A percentile compares a stretch with the other conserved stretches of the same genome.
Conservation (phyloP, 2,888 invertebrate genomes). For the Ochropacha duplaris region DNA sequence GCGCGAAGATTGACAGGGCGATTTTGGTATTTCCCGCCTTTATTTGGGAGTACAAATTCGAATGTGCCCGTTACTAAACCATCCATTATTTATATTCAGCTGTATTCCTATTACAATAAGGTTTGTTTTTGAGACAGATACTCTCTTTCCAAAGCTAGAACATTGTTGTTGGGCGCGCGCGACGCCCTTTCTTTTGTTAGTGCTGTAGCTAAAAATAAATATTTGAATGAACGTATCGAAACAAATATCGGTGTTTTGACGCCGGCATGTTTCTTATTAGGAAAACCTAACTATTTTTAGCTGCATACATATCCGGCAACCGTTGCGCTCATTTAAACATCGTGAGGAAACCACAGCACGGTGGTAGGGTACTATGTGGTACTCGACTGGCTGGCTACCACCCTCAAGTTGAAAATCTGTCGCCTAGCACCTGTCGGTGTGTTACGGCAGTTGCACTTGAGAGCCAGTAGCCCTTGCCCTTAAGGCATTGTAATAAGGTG, state of each 20-base stretch:
- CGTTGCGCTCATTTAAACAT: no score
- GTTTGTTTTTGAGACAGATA: slow-evolving; percentile 10
- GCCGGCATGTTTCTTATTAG: slow-evolving; percentile 38
- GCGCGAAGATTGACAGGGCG: slow-evolving; percentile 64
- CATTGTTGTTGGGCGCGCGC: slow-evolving; percentile 13
- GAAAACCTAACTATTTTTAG: slow-evolving; percentile 4
- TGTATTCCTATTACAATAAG: neutral
- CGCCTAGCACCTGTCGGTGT: neutral
- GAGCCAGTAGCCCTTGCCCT: no score
- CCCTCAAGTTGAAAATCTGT: no score
- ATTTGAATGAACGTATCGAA: slow-evolving; percentile 53
- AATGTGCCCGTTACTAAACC: neutral
- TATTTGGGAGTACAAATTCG: slow-evolving; percentile 33
- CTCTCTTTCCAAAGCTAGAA: neutral
- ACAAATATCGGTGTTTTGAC: slow-evolving; percentile 44
- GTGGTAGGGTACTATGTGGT: no score
- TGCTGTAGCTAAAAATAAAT: slow-evolving; percentile 63
- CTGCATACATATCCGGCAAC: neutral
- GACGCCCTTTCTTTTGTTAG: slow-evolving; percentile 58
- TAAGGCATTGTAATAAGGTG: no score
- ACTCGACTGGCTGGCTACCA: no score
- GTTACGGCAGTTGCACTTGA: no score
- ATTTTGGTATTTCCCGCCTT: slow-evolving; percentile 66
- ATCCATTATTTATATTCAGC: neutral
- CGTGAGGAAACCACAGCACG: no score